phyloP scores from a whole-genome alignment of 2,797 vertebrate genomes.

The Pachyuromys duprasi region DNA sequence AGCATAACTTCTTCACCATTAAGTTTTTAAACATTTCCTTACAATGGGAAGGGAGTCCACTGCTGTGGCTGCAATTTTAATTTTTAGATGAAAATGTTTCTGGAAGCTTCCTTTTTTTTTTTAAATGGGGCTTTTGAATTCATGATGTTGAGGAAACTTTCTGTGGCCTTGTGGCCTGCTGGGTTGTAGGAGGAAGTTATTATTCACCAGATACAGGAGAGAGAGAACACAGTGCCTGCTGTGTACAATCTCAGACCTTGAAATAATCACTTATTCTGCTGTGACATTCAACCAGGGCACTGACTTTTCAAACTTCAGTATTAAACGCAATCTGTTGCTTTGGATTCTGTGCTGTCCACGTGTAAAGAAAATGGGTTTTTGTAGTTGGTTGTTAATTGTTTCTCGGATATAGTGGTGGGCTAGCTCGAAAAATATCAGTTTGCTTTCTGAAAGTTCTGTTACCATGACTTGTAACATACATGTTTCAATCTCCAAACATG shows the following conservation, averaged over 20 bases:
- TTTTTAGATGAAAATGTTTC: constrained; percentile 61
- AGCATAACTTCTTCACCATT: not conserved
- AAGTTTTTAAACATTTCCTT: not conserved
- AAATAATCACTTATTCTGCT: constrained; percentile 60
- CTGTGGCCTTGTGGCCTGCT: constrained; percentile 48
- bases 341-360: constrained; percentile 10
- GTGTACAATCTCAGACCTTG: constrained; percentile 47
- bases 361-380: not conserved
- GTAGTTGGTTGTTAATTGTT: constrained; percentile 40
- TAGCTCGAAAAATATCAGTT: not conserved
- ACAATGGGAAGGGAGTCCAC: constrained; percentile 36
- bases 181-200: constrained; percentile 29
- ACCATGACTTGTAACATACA: not conserved
- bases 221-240: constrained; percentile 44
- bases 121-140: constrained; percentile 66
- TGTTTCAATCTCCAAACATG: not conserved
- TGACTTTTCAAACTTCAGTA: constrained; percentile 63
- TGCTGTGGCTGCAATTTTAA: constrained; percentile 62
- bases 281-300: constrained; percentile 60
- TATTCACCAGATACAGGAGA: not conserved
- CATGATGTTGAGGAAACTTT: constrained; percentile 63
- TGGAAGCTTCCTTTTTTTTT: constrained; percentile 70
- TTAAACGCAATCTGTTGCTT: constrained; percentile 40
- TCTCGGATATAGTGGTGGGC: not conserved
- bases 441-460: not conserved